Evolutionary conservation across 2,888 invertebrate species (phyloP).

Genomic region (Clitarchus hookeri): DNA sequence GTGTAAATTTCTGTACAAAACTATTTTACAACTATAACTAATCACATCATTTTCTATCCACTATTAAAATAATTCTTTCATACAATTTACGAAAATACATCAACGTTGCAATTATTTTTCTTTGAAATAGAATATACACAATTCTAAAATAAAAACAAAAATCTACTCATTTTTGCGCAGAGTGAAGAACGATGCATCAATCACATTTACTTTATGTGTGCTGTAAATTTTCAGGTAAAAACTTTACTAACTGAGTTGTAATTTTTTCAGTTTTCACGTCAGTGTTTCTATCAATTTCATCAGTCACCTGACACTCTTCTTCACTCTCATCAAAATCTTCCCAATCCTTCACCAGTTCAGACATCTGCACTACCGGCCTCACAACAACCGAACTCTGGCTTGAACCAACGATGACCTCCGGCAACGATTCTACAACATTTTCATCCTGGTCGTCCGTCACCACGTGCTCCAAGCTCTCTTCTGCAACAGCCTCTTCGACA

Average conservation of each 20-base stretch:
- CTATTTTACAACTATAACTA: neutral
- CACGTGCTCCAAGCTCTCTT: neutral
- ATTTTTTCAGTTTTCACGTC: slow-evolving; percentile 5
- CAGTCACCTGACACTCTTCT: neutral
- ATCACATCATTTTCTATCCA: neutral
- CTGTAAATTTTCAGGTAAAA: slow-evolving; percentile 2
- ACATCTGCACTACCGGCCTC: slow-evolving; percentile 32
- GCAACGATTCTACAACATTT: neutral
- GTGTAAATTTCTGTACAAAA: neutral
- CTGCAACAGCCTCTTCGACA: neutral
- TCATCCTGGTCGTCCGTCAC: neutral
- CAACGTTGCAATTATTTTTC: neutral
- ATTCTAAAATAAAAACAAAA: neutral
- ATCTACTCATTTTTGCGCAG: neutral
- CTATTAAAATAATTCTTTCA: neutral
- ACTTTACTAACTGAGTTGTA: slow-evolving; percentile 4
- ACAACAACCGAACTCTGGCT: slow-evolving; percentile 16
- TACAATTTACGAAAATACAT: slow-evolving; percentile 10
- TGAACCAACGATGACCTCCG: neutral
- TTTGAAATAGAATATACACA: neutral
- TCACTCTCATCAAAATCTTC: slow-evolving; percentile 37
- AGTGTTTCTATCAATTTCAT: neutral
- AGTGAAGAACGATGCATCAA: neutral
- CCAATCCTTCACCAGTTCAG: slow-evolving; percentile 37
- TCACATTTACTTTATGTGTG: neutral